Base-by-base conservation (phyloP, 2,113 vertebrate species). In the Camelus bactrianus region DNA sequence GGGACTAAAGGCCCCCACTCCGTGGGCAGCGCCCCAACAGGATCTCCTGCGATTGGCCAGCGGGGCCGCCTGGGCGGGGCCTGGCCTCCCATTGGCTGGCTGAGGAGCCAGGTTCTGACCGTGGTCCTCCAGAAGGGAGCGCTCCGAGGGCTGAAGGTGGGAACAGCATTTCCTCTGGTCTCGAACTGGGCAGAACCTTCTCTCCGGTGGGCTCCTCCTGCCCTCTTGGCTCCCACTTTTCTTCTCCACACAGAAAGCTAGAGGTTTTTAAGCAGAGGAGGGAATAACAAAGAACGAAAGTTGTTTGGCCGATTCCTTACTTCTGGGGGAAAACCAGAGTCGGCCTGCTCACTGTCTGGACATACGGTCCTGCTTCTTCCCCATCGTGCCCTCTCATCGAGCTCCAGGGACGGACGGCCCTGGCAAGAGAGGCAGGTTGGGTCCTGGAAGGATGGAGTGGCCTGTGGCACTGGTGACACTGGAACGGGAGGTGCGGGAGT, bases 131-230 rank as follows among this genome's bases (percentile, higher is more conserved):
- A 17, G 42, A 46, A 38, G 50, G 38, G 28, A 24, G 2, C 9
- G 17, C 32, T 32, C 6, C 11, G 1, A n/a, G 19, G 11, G 3
- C 26, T 0, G 17, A 10, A 15, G 46, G 5, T 64, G 58, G 20
- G 14, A 28, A 8, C 17, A 3, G 10, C 26, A 0, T 1, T 24
- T 5, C 52, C 2, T 0, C 10, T 2, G 8, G n/a, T 82, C 17
- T 32, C 16, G 46, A n/a, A 54, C 24, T 0, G 50, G 52, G 50
- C 56, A 0, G 15, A 32, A 17, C 0, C 26, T 11, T 26, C 26
- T 50, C 30, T 28, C 3, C 0, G 16, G 5, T 1, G 48, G 38
- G 62, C 24, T 30, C 24, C 35, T 38, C 28, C 16, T 17, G 42
- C 62, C 73, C 8, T 15, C 32, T 8, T 75, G 56, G 62, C 26